Evolutionary conservation across 2,888 invertebrate species (phyloP).

Genomic region (Hydrotaea diabolus): DNA sequence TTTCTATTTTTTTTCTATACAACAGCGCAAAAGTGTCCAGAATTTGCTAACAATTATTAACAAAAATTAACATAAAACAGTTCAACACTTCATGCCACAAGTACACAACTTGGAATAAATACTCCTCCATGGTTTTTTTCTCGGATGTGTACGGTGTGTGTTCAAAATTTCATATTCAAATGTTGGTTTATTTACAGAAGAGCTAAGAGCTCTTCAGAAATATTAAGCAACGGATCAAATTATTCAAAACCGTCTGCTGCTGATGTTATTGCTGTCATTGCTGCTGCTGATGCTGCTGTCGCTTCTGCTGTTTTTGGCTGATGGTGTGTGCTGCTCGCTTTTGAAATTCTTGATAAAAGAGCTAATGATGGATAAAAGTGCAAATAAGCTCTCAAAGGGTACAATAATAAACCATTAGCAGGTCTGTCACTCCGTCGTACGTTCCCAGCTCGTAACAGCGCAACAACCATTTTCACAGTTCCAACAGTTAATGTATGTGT

Average conservation of each 20-base stretch:
- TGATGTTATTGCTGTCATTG: not conserved
- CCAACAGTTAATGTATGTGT: not conserved
- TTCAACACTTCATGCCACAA: not conserved
- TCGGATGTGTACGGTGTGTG: not conserved
- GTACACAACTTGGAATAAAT: not conserved
- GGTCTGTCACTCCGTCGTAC: not conserved
- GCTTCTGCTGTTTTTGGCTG: not conserved
- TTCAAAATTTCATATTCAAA: not conserved
- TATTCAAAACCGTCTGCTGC: not conserved
- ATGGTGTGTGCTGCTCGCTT: not conserved
- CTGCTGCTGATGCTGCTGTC: not conserved
- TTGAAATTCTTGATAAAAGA: slow-evolving; percentile 31
- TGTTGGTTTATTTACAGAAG: not conserved
- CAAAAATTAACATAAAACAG: not conserved
- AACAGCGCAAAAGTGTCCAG: not conserved
- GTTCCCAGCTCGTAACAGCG: not conserved
- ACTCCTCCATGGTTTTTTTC: not conserved
- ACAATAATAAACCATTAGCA: slow-evolving; percentile 21
- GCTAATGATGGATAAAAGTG: slow-evolving; percentile 30
- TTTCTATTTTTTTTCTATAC: not conserved
- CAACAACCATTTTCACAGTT: not conserved
- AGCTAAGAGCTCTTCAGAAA: not conserved
- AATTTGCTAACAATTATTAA: not conserved
- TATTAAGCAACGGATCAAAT: not conserved
- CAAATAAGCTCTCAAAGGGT: slow-evolving; percentile 35